Percentiles rank a stretch among this genome's conserved stretches.
phyloP scores from a whole-genome alignment of 2,113 vertebrate species.

The Thryonomys swinderianus region DNA sequence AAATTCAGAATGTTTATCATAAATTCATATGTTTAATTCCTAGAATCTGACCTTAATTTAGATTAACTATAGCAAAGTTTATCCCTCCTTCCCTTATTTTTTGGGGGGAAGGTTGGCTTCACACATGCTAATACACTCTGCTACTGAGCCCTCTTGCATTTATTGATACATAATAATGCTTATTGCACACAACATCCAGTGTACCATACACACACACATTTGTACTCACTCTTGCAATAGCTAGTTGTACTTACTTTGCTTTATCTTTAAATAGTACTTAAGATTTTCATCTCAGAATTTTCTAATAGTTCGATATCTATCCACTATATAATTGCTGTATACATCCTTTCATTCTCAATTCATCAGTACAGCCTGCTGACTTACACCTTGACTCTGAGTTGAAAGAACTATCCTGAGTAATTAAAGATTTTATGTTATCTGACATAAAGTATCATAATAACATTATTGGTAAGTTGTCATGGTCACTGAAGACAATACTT shows the following conservation, averaged over 20 bases:
- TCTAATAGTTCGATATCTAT: conserved; percentile 10
- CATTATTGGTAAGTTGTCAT: not conserved
- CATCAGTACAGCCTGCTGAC: not conserved
- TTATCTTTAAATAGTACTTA: conserved; percentile 35
- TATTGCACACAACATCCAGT: not conserved
- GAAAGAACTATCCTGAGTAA: conserved; percentile 47
- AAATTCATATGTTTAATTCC: conserved; percentile 62
- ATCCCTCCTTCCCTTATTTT: not conserved
- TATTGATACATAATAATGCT: conserved; percentile 20
- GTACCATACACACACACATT: not conserved
- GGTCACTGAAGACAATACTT: not conserved
- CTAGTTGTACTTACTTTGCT: conserved; percentile 18
- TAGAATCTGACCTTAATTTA: conserved; percentile 67
- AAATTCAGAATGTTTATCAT: conserved; percentile 69
- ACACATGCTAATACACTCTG: not conserved
- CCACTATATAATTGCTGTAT: not conserved
- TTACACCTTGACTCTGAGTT: conserved; percentile 37
- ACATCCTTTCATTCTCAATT: conserved; percentile 21
- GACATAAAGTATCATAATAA: not conserved
- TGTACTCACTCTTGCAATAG: not conserved
- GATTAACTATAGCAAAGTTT: conserved; percentile 58
- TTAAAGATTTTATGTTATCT: not conserved
- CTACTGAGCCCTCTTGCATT: conserved; percentile 24
- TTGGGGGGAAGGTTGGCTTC: not conserved
- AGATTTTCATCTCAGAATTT: conserved; percentile 25